phyloP scores from a whole-genome alignment of 35 echinoderm and acorn worm genomes.

The Apostichopus parvimensis region DNA sequence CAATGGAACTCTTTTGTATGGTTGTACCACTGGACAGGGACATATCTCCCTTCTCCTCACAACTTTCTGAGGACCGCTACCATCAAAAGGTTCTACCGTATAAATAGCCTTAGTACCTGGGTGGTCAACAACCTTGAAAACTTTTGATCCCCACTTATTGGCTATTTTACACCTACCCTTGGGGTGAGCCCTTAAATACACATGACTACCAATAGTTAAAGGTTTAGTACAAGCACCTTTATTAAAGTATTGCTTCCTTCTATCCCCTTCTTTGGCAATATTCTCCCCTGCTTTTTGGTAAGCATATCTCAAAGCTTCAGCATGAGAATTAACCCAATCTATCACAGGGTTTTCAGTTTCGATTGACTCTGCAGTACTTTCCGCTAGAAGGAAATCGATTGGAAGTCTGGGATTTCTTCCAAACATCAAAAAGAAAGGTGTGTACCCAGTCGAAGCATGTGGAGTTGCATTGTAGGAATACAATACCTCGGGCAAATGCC shows the following conservation, averaged over 20 bases:
- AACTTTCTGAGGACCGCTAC: not conserved
- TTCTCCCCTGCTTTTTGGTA: slow-evolving; percentile 32
- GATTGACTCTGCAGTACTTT: too few species aligned
- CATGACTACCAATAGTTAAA: not conserved
- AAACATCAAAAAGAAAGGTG: too few species aligned
- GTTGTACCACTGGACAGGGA: not conserved
- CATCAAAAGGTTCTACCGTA: not conserved
- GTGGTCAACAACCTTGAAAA: slow-evolving; percentile 9
- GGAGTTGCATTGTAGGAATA: slow-evolving; percentile 55
- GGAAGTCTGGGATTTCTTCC: too few species aligned
- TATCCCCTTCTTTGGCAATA: not conserved
- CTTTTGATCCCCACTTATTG: not conserved
- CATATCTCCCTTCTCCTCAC: not conserved
- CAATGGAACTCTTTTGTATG: not conserved
- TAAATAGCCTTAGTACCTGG: not conserved
- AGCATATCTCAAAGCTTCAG: not conserved
- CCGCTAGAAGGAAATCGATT: too few species aligned
- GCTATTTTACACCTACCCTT: slow-evolving; percentile 25
- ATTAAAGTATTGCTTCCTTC: not conserved
- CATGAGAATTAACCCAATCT: slow-evolving; percentile 3
- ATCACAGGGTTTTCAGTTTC: too few species aligned
- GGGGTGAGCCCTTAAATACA: slow-evolving; percentile 19
- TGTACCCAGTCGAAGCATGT: too few species aligned
- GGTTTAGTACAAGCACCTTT: not conserved
- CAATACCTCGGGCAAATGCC: slow-evolving; percentile 49